Conservation (phyloP, 2,888 invertebrate genomes). For the Enchytraeus crypticus region DNA sequence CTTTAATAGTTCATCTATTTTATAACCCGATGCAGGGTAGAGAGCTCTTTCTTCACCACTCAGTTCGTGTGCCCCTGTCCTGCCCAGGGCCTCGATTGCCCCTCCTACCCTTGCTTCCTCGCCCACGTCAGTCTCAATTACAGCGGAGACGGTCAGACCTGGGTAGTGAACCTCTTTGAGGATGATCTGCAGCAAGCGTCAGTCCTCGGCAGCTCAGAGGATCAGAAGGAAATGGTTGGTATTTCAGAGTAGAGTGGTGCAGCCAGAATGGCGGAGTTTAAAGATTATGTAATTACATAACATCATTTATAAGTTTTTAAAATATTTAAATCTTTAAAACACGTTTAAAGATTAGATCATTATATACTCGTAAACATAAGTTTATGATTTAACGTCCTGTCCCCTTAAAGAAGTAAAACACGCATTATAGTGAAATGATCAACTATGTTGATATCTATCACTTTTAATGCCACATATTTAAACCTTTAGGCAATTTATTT, state of each 20-base stretch:
- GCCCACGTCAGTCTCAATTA: slow-evolving; percentile 21
- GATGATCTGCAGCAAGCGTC: slow-evolving; percentile 20
- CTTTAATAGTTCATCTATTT: no score
- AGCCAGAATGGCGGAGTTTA: neutral
- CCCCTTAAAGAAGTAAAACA: no score
- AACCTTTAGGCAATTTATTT: no score
- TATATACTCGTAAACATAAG: no score
- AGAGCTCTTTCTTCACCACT: slow-evolving; percentile 22
- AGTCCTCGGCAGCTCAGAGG: slow-evolving; percentile 13
- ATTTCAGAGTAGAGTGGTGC: neutral
- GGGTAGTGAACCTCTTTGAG: slow-evolving; percentile 19
- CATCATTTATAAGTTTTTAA: no score
- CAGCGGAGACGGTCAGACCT: slow-evolving; percentile 10
- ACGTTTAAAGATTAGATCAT: no score
- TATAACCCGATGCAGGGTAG: slow-evolving; percentile 21
- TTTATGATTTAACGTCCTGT: no score
- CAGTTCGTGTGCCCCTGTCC: slow-evolving; percentile 21
- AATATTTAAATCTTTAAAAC: no score
- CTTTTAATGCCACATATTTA: no score
- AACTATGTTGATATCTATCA: no score
- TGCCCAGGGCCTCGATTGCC: slow-evolving; percentile 10
- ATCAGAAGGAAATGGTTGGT: slow-evolving; percentile 20
- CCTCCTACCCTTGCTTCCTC: slow-evolving; percentile 23
- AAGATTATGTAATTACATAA: neutral
- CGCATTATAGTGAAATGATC: no score